phyloP scores from a whole-genome alignment of 1,140 invertebrate species.

The Drosophila melanica region DNA sequence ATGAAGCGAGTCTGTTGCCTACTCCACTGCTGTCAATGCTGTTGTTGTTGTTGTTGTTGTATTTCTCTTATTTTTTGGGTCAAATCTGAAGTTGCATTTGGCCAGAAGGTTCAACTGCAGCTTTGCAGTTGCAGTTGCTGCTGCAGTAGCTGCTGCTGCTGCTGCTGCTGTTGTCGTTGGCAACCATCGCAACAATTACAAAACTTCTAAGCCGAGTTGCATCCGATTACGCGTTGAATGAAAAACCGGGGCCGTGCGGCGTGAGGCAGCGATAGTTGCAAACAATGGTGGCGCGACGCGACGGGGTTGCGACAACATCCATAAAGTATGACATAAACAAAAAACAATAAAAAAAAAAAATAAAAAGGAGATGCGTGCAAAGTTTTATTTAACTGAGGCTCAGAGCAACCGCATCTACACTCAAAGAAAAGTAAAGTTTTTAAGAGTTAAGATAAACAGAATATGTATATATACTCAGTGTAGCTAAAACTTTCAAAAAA shows the following conservation, averaged over 20 bases:
- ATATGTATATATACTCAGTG: too few species aligned
- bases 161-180: slow-evolving; percentile 30
- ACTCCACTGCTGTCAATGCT: slow-evolving; percentile 16
- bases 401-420: slow-evolving; percentile 12
- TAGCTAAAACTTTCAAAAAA: background rate
- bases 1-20: slow-evolving; percentile 65
- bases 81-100: slow-evolving; percentile 27
- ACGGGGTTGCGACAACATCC: slow-evolving; percentile 25
- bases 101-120: slow-evolving; percentile 9
- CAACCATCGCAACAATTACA: slow-evolving; percentile 76
- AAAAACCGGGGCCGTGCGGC: background rate
- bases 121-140: slow-evolving; percentile 22
- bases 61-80: slow-evolving; percentile 33
- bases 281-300: slow-evolving; percentile 16
- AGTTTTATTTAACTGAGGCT: slow-evolving; percentile 65
- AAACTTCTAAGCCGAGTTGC: slow-evolving; percentile 69
- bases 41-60: background rate
- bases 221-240: slow-evolving; percentile 48
- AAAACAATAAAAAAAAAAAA: slow-evolving; percentile 19
- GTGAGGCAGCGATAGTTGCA: slow-evolving; percentile 26
- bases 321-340: slow-evolving; percentile 50
- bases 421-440: slow-evolving; percentile 7
- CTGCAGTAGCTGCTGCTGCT: slow-evolving; percentile 25
- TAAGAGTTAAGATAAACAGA: slow-evolving; percentile 3
- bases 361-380: slow-evolving; percentile 29